Evolutionary conservation across 2,888 invertebrate genomes (phyloP).

Genomic region (Acleris literana): DNA sequence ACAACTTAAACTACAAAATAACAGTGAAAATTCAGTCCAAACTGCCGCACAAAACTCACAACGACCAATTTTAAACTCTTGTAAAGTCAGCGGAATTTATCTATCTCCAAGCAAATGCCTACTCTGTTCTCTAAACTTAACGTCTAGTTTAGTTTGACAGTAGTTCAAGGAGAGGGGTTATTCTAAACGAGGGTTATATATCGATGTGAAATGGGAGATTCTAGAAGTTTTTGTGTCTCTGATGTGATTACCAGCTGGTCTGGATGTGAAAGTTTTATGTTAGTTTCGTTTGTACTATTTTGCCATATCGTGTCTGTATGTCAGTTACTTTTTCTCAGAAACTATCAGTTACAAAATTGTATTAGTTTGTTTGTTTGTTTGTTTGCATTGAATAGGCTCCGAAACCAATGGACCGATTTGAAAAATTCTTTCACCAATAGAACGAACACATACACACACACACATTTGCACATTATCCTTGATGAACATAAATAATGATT

Average conservation of each 20-base stretch:
- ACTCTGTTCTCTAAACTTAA: background rate
- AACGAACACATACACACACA: too few species aligned
- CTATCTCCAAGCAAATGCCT: background rate
- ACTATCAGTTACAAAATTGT: too few species aligned
- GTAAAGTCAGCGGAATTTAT: constrained; percentile 19
- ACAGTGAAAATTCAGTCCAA: constrained; percentile 23
- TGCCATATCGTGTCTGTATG: too few species aligned
- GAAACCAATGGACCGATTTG: too few species aligned
- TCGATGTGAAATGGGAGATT: constrained; percentile 28
- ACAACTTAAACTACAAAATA: constrained; percentile 4
- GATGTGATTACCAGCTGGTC: background rate
- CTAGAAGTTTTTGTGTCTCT: constrained; percentile 8
- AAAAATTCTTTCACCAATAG: too few species aligned
- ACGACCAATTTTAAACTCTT: constrained; percentile 30
- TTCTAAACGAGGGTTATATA: constrained; percentile 25
- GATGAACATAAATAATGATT: too few species aligned
- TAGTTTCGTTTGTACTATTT: background rate
- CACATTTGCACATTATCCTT: too few species aligned
- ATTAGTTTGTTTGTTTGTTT: too few species aligned
- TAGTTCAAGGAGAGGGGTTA: background rate
- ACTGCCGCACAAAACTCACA: constrained; percentile 31
- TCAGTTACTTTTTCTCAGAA: too few species aligned
- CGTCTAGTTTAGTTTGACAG: background rate
- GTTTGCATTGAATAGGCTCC: too few species aligned
- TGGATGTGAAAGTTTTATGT: background rate